Conservation (phyloP, 2,113 vertebrate genomes). For the Talpa occidentalis region DNA sequence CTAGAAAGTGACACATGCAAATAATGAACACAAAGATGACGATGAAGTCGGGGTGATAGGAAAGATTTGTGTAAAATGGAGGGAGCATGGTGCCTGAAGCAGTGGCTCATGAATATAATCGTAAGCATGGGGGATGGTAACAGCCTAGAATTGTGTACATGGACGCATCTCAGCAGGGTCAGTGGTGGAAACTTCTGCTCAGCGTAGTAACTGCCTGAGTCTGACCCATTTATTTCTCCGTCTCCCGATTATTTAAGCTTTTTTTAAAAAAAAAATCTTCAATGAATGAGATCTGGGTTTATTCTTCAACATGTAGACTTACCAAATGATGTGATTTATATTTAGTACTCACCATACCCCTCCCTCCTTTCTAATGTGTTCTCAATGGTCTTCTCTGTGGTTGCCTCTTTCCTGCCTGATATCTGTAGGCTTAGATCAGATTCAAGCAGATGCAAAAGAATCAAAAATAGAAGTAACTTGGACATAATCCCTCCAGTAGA, state of each 20-base stretch:
- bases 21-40: neutral
- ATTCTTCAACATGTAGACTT: neutral
- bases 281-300: neutral
- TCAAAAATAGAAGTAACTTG: neutral
- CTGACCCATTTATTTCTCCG: neutral
- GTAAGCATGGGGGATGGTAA: neutral
- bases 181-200: neutral
- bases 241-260: neutral
- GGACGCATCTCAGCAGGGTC: neutral
- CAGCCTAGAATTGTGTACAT: neutral
- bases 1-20: neutral
- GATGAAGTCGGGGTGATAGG: no score
- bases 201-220: neutral
- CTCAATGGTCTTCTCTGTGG: neutral
- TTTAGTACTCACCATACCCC: neutral
- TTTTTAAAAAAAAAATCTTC: neutral
- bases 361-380: neutral
- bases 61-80: neutral
- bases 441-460: neutral
- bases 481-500: neutral
- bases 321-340: neutral
- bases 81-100: neutral
- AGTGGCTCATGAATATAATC: neutral
- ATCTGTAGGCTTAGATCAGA: neutral
- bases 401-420: neutral